Base-by-base conservation (phyloP, 2,797 vertebrate genomes). In the Bovichtus diacanthus region DNA sequence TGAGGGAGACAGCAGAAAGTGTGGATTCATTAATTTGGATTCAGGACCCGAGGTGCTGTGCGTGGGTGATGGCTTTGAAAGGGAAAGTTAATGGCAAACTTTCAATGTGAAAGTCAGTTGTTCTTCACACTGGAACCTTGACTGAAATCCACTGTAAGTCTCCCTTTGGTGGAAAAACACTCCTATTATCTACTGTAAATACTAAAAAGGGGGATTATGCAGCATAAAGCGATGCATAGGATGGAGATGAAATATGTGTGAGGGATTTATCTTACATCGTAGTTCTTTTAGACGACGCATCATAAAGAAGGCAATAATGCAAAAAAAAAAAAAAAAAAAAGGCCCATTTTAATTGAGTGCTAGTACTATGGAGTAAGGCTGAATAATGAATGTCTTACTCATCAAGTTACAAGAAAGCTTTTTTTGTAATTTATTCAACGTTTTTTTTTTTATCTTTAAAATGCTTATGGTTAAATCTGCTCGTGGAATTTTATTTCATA, bases 51-150 rank as follows among this genome's bases (percentile, higher is more conserved):
- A 90, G 85, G 85, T 81, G 82, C 36, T 59, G 39, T 23, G 53
- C 49, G 13, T 50, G 41, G 59, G 47, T 1, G 36, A 41, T 41
- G 47, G 60, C 77, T 80, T 87, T 88, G 74, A 75, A 83, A 64
- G 65, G n/a, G 46, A 85, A 87, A 69, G 69, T 87, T 70, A 86
- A 50, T 63, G 74, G 43, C n/a, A 82, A 87, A 81, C 75, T 73
- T 83, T 81, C 66, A 79, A 9, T 80, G 78, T 80, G 70, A 87
- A 90, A 78, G 70, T 81, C 74, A 70, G 62, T 62, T 67, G 38
- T 66, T 70, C 69, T 64, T 62, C 8, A 2, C 39, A 10, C 2
- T 31, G 18, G 41, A 60, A 82, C 58, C 29, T 76, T 75, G 53
- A 41, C 41, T 62, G 47, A 70, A 69, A 74, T 70, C 71, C 66